Conservation (phyloP, 2,113 vertebrate species). For the Gorsachius goisagi region DNA sequence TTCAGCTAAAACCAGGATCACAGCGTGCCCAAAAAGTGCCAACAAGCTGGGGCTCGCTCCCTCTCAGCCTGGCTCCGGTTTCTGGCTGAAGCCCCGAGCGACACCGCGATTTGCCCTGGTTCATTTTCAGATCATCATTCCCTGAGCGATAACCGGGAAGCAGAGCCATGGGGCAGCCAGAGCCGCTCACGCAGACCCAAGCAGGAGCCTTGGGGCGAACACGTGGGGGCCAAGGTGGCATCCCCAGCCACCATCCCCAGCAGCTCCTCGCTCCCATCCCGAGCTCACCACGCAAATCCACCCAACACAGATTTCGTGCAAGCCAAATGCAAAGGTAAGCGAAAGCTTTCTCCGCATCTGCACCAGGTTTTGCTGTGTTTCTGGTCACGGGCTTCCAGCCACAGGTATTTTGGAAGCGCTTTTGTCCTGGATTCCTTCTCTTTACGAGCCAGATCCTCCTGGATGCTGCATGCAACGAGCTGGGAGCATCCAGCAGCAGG, state of each 20-base stretch:
- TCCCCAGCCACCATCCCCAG: not conserved
- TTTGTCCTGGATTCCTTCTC: not conserved
- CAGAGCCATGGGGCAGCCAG: not conserved
- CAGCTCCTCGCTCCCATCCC: not conserved
- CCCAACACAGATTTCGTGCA: accelerated
- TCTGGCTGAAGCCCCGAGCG: not conserved
- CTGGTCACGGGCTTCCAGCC: not conserved
- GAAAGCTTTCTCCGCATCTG: not conserved
- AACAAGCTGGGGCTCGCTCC: not conserved
- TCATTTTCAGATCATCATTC: not conserved
- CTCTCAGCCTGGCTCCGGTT: not conserved
- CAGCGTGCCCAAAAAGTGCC: not conserved
- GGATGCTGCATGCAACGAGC: not conserved
- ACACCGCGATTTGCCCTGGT: accelerated
- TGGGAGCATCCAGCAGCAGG: not conserved
- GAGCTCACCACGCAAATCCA: not conserved
- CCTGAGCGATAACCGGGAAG: not conserved
- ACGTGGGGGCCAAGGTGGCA: accelerated
- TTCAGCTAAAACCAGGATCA: not conserved
- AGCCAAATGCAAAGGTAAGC: not conserved
- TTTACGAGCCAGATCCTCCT: not conserved
- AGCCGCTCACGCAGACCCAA: accelerated
- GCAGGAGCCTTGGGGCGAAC: not conserved
- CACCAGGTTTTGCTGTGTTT: not conserved
- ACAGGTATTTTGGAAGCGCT: not conserved